Conservation (phyloP, 2,888 invertebrate species). For the Dryomyza anilis region DNA sequence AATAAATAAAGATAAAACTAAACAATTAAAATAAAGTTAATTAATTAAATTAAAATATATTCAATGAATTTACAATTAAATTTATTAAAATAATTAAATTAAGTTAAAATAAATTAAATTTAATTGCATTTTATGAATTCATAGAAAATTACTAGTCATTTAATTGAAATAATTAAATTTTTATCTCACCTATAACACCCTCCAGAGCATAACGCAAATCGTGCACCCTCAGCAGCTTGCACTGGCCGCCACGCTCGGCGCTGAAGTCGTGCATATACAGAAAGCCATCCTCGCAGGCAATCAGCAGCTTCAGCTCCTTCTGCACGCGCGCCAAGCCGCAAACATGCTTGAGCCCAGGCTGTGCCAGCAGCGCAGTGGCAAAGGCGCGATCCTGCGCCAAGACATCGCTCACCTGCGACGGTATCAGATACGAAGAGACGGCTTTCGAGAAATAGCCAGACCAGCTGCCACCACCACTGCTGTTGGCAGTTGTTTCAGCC, state of each 20-base stretch:
- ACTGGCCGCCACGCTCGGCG: conserved; percentile 54
- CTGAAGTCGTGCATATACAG: conserved; percentile 60
- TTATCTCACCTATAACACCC: conserved; percentile 52
- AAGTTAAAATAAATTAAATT: too few species aligned
- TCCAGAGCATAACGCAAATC: conserved; percentile 57
- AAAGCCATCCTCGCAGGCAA: conserved; percentile 61
- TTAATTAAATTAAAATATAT: not conserved
- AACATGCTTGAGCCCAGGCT: conserved; percentile 56
- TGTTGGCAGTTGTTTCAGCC: not conserved
- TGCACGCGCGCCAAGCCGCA: conserved; percentile 57
- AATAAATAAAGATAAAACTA: too few species aligned
- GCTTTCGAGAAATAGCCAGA: conserved; percentile 58
- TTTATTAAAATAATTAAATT: too few species aligned
- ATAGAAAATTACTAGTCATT: not conserved
- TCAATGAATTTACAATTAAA: not conserved
- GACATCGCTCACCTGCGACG: conserved; percentile 59
- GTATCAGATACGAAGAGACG: conserved; percentile 56
- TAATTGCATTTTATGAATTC: not conserved
- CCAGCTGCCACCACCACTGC: conserved; percentile 44
- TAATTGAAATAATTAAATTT: not conserved
- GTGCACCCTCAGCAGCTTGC: conserved; percentile 56
- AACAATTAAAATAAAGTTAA: too few species aligned
- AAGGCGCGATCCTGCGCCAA: conserved; percentile 60
- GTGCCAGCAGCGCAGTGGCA: conserved; percentile 56
- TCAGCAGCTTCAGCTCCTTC: conserved; percentile 55